Base-by-base conservation (phyloP, 1,140 invertebrate genomes). In the Lepidurus packardi region DNA sequence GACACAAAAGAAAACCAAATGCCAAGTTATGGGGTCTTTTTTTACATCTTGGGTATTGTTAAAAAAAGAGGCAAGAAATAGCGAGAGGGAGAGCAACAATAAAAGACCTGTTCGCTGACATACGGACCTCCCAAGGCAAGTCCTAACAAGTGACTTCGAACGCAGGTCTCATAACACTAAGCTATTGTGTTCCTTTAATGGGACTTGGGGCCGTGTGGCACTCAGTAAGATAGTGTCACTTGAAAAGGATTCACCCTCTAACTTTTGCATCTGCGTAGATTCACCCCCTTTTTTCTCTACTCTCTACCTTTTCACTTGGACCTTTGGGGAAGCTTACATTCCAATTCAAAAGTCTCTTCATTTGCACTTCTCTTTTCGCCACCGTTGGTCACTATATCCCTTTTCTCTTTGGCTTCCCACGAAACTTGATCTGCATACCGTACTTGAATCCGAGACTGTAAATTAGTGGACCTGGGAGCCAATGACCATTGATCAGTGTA, bases 131-230 rank as follows among this genome's bases (percentile, higher is more conserved):
- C 53, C 53, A 65, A 21, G 21, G 53, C 34, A 34, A 34, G 34
- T 34, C 34, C 34, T 34, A 34, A 65, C 53, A 21, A 65, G 53
- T 65, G 53, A 65, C 53, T n/a, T 21, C 1, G 53, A 65, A 65
- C 53, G 53, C 53, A 21, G 53, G 13, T 13, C 34, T n/a, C 53
- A 65, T 65, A 65, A 65, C 53, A 65, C 53, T 65, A 65, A 65
- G 16, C 53, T 65, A 16, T 65, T 65, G 53, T 65, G 53, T 65
- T 65, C 53, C 53, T 65, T 34, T 65, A 65, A 65, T 65, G 53
- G 53, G 53, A 65, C 53, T 65, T 65, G 53, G 16, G 53, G 53
- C 53, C 13, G 16, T 65, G 53, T 65, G 53, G 16, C 16, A n/a
- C 53, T 65, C 53, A 65, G 16, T 65, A n/a, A 65, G 53, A 65